Percentiles rank a stretch among this genome's conserved stretches.
These are phyloP conservation scores for Pantherophis vulpinus DNA, from an alignment of 2,797 vertebrate species.

Conservation along the genomic window DNA sequence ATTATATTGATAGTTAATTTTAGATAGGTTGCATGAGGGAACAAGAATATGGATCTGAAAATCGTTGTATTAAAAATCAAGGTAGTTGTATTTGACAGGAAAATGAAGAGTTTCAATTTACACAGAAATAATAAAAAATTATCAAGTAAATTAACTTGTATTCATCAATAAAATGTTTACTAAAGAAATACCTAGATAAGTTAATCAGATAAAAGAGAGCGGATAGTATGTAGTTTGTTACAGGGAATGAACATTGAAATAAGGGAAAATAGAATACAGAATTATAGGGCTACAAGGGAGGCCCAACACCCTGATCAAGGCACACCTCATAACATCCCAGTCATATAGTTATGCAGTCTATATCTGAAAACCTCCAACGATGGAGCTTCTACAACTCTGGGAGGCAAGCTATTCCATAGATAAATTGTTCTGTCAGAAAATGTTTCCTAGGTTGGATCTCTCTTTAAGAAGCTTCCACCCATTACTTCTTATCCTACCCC, in stretches of 20 bases:
- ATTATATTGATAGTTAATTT: not conserved
- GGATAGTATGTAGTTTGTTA: not conserved
- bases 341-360: not conserved
- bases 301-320: no score
- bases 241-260: not conserved
- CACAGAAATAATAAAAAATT: not conserved
- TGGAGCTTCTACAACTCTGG: not conserved
- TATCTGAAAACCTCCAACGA: not conserved
- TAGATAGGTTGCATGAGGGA: not conserved
- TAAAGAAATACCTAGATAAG: not conserved
- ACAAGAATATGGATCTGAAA: not conserved
- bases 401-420: not conserved
- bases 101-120: not conserved
- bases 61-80: not conserved
- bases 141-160: not conserved
- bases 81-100: not conserved
- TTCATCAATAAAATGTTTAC: not conserved
- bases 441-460: not conserved
- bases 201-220: not conserved
- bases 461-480: not conserved
- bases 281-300: no score
- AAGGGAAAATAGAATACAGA: not conserved
- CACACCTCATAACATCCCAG: not conserved
- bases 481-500: not conserved
- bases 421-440: not conserved